Evolutionary conservation across 2,888 invertebrate species (phyloP).

Genomic region (Pollenia griseotomentosa): DNA sequence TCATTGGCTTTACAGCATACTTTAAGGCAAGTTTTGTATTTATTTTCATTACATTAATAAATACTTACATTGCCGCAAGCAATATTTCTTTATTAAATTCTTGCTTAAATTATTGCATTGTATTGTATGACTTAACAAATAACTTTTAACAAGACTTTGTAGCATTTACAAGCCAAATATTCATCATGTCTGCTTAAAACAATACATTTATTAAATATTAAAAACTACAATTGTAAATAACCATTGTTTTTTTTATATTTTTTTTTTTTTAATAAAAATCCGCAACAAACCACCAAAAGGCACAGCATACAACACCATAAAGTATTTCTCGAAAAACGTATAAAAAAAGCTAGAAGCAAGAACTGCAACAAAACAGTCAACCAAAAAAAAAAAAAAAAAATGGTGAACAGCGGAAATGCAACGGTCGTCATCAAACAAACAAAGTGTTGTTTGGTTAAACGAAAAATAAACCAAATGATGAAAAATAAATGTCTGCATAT

Average conservation of each 20-base stretch:
- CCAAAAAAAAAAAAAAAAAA: slow-evolving; percentile 12
- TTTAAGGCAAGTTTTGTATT: too few species aligned
- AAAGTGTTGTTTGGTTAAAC: slow-evolving; percentile 62
- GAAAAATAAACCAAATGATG: slow-evolving; percentile 63
- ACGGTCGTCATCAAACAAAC: slow-evolving; percentile 61
- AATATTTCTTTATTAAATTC: too few species aligned
- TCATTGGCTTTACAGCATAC: too few species aligned
- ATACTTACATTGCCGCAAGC: too few species aligned
- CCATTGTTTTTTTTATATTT: slow-evolving; percentile 5
- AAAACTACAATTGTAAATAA: slow-evolving; percentile 38
- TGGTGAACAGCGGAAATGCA: slow-evolving; percentile 64
- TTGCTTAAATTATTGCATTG: too few species aligned
- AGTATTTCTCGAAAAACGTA: slow-evolving; percentile 13
- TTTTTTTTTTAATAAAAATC: slow-evolving; percentile 14
- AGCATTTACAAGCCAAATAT: slow-evolving; percentile 18
- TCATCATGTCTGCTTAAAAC: slow-evolving; percentile 13
- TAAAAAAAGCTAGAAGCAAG: slow-evolving; percentile 28
- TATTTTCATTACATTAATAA: too few species aligned
- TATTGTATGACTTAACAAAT: too few species aligned
- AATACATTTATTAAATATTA: slow-evolving; percentile 47
- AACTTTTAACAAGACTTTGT: background rate
- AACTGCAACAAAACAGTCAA: slow-evolving; percentile 35
- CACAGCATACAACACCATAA: slow-evolving; percentile 46
- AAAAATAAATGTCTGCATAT: slow-evolving; percentile 68
- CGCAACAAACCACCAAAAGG: slow-evolving; percentile 55